Conservation (phyloP, 1,140 invertebrate genomes). For the Eciton burchellii region DNA sequence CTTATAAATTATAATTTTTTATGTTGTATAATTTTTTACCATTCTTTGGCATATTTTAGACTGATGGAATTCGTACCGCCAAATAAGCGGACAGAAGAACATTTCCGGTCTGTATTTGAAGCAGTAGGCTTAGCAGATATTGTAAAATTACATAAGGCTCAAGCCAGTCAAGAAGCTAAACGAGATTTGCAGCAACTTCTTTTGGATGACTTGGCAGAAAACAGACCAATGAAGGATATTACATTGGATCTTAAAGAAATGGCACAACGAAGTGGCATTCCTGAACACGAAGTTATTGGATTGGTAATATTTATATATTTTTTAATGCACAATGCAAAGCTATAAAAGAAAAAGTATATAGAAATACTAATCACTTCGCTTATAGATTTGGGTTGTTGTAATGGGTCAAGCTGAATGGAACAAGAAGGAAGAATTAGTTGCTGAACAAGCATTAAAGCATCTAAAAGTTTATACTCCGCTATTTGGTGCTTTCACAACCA, state of each 20-base stretch:
- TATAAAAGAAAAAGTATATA: not conserved
- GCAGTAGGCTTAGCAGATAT: slow-evolving; percentile 94
- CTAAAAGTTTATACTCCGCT: slow-evolving; percentile 94
- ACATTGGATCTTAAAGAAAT: slow-evolving; percentile 94
- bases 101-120: slow-evolving; percentile 93
- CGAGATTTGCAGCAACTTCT: slow-evolving; percentile 92
- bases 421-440: slow-evolving; percentile 98
- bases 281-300: slow-evolving; percentile 95
- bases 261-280: slow-evolving; percentile 92
- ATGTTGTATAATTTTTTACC: not conserved
- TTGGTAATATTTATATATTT: slow-evolving; percentile 85
- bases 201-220: slow-evolving; percentile 93
- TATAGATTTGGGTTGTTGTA: slow-evolving; percentile 95
- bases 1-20: not conserved
- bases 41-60: slow-evolving; percentile 84
- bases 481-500: slow-evolving; percentile 94
- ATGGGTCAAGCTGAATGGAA: slow-evolving; percentile 99
- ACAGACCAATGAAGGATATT: slow-evolving; percentile 92
- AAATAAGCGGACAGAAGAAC: slow-evolving; percentile 96
- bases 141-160: slow-evolving; percentile 95
- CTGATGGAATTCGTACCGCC: slow-evolving; percentile 96
- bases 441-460: slow-evolving; percentile 97
- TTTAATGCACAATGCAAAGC: not conserved
- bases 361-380: slow-evolving; percentile 34
- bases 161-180: slow-evolving; percentile 94